Percentiles rank a stretch among this genome's conserved stretches.
Evolutionary conservation across 2,797 vertebrate genomes (phyloP).

Genomic region (Sebastes baramenuke): DNA sequence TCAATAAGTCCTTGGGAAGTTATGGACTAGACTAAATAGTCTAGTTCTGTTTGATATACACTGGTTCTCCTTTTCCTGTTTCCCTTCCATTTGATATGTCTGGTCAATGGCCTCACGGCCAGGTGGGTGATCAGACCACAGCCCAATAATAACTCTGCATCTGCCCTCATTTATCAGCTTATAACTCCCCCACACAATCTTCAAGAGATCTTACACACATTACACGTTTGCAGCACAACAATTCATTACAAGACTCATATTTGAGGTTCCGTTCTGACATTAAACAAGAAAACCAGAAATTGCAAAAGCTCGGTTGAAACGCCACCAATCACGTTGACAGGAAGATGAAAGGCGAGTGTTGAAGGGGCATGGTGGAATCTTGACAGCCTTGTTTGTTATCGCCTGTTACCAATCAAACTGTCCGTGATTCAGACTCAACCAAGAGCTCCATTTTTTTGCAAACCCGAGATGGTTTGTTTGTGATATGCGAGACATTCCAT

Average conservation of each 20-base stretch:
- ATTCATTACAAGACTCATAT: background rate
- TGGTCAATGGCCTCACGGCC: constrained; percentile 42
- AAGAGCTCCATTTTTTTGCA: background rate
- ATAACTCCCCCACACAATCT: background rate
- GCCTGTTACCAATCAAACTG: constrained; percentile 42
- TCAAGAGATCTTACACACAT: background rate
- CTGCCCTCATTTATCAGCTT: background rate
- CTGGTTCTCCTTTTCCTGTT: constrained; percentile 27
- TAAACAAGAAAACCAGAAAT: constrained; percentile 22
- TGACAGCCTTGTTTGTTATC: constrained; percentile 14
- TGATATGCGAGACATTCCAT: constrained; percentile 31
- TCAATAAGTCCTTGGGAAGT: constrained; percentile 66
- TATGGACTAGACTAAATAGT: constrained; percentile 73
- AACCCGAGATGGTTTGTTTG: constrained; percentile 52
- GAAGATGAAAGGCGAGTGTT: constrained; percentile 20
- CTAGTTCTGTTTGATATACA: constrained; percentile 55
- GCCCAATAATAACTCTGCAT: constrained; percentile 7
- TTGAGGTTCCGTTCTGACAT: background rate
- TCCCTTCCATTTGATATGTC: constrained; percentile 54
- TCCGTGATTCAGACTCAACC: constrained; percentile 3
- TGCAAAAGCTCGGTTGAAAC: background rate
- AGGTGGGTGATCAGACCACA: constrained; percentile 30
- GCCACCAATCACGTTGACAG: constrained; percentile 5
- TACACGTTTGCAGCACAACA: background rate
- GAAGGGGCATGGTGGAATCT: background rate